Percentiles rank a stretch among this genome's conserved stretches.
phyloP scores from a whole-genome alignment of 2,888 invertebrate genomes.

The Branchellion lobata region DNA sequence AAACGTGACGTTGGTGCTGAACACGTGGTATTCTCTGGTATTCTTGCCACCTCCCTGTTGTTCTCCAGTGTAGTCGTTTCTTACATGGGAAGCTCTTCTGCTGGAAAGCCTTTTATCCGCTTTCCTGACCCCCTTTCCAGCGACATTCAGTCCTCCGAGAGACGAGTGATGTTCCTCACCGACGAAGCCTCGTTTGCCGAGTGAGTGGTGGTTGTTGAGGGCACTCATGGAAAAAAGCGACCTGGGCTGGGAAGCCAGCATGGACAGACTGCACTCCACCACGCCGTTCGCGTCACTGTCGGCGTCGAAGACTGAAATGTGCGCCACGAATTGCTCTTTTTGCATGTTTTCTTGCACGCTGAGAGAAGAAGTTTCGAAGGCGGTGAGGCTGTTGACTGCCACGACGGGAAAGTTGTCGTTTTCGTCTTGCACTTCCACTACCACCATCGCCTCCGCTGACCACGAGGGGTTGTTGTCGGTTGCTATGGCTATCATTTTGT shows the following conservation, averaged over 20 bases:
- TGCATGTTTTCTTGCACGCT: slow-evolving; percentile 37
- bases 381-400: slow-evolving; percentile 39
- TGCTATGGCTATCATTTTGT: slow-evolving; percentile 43
- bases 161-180: too few relatives aligned
- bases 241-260: background rate
- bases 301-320: slow-evolving; percentile 38
- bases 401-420: slow-evolving; percentile 47
- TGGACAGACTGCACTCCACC: slow-evolving; percentile 39
- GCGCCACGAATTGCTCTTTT: slow-evolving; percentile 41
- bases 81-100: too few relatives aligned
- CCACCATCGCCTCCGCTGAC: slow-evolving; percentile 45
- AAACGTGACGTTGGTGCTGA: too few relatives aligned
- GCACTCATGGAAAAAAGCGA: background rate
- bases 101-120: too few relatives aligned
- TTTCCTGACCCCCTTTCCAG: too few relatives aligned
- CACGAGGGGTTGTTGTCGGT: slow-evolving; percentile 40
- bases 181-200: background rate
- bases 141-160: too few relatives aligned
- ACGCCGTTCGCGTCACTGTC: slow-evolving; percentile 42
- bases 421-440: slow-evolving; percentile 39
- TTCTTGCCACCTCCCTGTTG: too few relatives aligned
- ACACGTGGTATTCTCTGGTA: too few relatives aligned
- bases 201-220: background rate
- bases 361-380: slow-evolving; percentile 32
- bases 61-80: too few relatives aligned